Conservation (phyloP, 2,113 vertebrate species). For the Catharus bicknelli region DNA sequence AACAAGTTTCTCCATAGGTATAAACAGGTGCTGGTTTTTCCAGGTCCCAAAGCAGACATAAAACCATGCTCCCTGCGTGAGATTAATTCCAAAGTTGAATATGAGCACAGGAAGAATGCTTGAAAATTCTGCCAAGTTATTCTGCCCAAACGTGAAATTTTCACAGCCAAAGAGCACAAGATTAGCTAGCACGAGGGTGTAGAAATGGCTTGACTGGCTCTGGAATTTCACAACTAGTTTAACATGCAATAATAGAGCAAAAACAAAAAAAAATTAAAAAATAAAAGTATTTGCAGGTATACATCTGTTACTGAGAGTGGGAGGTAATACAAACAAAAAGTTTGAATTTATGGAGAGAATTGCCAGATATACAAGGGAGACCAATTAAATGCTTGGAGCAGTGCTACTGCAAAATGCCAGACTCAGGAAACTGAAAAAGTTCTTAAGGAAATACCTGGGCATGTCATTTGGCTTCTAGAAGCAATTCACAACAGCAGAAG, state of each 20-base stretch:
- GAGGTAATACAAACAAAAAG: constrained; percentile 17
- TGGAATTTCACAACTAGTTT: background rate
- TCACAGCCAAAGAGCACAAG: background rate
- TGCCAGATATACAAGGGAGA: background rate
- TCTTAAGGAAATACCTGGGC: constrained; percentile 25
- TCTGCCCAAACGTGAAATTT: background rate
- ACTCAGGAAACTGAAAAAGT: constrained; percentile 2
- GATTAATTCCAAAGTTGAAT: background rate
- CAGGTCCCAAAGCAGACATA: background rate
- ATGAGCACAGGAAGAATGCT: background rate
- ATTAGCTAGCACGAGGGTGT: background rate
- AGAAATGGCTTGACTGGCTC: background rate
- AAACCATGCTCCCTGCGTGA: background rate
- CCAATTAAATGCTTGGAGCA: constrained; percentile 15
- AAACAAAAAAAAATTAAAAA: background rate
- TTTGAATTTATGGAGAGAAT: background rate
- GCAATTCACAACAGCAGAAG: background rate
- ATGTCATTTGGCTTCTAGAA: background rate
- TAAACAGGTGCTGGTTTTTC: background rate
- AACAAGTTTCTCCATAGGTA: background rate
- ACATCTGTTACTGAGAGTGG: background rate
- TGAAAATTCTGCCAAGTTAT: background rate
- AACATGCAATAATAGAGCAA: background rate
- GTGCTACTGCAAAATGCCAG: background rate
- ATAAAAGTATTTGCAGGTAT: background rate